These are phyloP conservation scores for Cosmopolites sordidus DNA, from an alignment of 2,888 invertebrate species.

Conservation along the genomic window DNA sequence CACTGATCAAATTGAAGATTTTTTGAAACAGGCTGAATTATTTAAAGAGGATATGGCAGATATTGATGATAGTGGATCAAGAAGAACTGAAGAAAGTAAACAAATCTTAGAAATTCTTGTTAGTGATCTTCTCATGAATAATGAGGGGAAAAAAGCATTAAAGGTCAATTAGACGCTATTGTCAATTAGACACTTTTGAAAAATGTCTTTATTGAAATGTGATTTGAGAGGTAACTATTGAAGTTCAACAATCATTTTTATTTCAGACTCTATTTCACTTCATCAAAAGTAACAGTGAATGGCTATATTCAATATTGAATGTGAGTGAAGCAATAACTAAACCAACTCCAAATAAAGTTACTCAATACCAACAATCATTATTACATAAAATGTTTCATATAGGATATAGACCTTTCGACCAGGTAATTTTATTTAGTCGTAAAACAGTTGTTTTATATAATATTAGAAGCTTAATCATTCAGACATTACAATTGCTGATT, in stretches of 20 bases:
- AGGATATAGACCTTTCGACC: slow-evolving; percentile 69
- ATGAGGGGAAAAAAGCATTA: slow-evolving; percentile 55
- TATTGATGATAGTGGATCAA: slow-evolving; percentile 40
- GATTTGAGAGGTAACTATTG: no score
- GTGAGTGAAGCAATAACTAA: slow-evolving; percentile 43
- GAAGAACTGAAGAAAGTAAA: slow-evolving; percentile 50
- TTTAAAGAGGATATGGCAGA: slow-evolving; percentile 44
- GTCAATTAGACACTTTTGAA: no score
- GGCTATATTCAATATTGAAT: slow-evolving; percentile 60
- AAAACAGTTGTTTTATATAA: no score
- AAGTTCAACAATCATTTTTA: slow-evolving; percentile 18
- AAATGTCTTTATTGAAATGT: no score
- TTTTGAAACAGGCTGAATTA: slow-evolving; percentile 56
- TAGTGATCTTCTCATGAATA: slow-evolving; percentile 60
- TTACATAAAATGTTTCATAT: slow-evolving; percentile 78
- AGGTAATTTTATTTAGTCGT: slow-evolving; percentile 58
- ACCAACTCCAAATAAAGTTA: slow-evolving; percentile 40
- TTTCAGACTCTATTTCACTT: slow-evolving; percentile 66
- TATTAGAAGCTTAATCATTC: no score
- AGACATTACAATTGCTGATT: no score
- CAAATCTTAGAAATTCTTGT: slow-evolving; percentile 55
- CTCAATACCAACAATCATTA: slow-evolving; percentile 51
- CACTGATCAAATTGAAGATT: slow-evolving; percentile 65
- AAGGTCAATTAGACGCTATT: slow-evolving; percentile 48
- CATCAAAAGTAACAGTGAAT: slow-evolving; percentile 63